Percentiles rank a stretch among this genome's conserved stretches.
phyloP scores from a whole-genome alignment of 2,797 vertebrate species.

The Anniella stebbinsi region DNA sequence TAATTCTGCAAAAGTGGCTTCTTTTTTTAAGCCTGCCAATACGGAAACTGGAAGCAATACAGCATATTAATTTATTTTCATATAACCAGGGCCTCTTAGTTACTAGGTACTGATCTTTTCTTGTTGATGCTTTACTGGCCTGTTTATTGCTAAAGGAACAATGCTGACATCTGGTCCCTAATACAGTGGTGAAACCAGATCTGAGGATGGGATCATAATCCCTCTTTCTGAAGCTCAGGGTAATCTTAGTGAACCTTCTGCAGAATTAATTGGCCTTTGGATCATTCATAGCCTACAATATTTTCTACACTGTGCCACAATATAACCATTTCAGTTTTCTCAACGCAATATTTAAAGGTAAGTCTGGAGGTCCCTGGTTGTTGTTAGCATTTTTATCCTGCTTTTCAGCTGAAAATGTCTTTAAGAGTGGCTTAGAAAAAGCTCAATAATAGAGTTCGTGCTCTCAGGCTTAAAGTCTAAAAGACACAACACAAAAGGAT shows the following conservation, averaged over 20 bases:
- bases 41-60: background rate
- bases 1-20: background rate
- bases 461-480: background rate
- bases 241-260: constrained; percentile 8
- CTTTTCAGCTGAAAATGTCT: background rate
- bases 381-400: background rate
- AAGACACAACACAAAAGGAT: background rate
- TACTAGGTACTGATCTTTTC: background rate
- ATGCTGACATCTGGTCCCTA: background rate
- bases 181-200: background rate
- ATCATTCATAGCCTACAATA: background rate
- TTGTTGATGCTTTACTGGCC: background rate
- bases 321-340: background rate
- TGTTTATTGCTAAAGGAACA: constrained; percentile 1
- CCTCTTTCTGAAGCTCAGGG: background rate
- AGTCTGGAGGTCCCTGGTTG: background rate
- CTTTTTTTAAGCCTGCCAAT: background rate
- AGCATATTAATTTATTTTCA: background rate
- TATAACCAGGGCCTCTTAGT: background rate
- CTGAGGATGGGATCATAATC: background rate
- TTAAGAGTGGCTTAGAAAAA: background rate
- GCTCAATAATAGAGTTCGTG: background rate
- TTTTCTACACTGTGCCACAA: background rate
- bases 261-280: background rate
- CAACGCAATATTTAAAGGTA: background rate